Evolutionary conservation across 2,797 vertebrate species (phyloP).

Genomic region (Salarias fasciatus): DNA sequence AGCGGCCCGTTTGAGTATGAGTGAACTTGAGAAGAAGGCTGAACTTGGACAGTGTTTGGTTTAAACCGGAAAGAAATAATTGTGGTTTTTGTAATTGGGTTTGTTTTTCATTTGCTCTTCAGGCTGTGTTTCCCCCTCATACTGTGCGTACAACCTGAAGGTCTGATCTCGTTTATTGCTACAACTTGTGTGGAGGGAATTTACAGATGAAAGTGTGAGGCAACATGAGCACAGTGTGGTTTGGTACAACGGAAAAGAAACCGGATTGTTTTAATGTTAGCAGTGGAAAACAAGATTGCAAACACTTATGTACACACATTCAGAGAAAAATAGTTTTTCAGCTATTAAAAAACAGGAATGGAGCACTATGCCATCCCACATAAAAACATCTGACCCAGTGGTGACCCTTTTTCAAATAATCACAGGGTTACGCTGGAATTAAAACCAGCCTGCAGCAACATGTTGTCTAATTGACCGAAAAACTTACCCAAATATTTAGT

Average conservation of each 20-base stretch:
- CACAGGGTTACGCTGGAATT: conserved; percentile 37
- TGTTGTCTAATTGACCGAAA: conserved; percentile 1
- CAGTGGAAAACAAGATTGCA: not conserved
- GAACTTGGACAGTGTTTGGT: conserved; percentile 59
- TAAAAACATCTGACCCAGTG: conserved; percentile 47
- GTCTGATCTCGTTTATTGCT: conserved; percentile 22
- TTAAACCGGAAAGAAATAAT: conserved; percentile 61
- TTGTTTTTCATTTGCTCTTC: conserved; percentile 39
- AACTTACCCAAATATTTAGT: conserved; percentile 1
- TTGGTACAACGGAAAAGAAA: conserved; percentile 7
- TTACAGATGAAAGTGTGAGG: conserved; percentile 18
- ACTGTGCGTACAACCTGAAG: conserved; percentile 16
- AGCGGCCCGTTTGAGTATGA: conserved; percentile 35
- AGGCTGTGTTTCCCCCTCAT: conserved; percentile 27
- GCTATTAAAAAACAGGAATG: conserved; percentile 11
- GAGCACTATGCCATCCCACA: not conserved
- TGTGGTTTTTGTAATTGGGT: conserved; percentile 35
- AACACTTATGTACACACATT: not conserved
- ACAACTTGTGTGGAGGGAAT: conserved; percentile 9
- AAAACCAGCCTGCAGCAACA: conserved; percentile 27
- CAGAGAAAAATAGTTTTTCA: conserved; percentile 2
- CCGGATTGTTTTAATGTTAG: conserved; percentile 1
- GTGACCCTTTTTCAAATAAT: no score
- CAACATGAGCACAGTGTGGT: not conserved
- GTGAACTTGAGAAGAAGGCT: conserved; percentile 35